Percentiles rank a stretch among this genome's conserved stretches.
Evolutionary conservation across 2,797 vertebrate species (phyloP).

Genomic region (Acrocephalus scirpaceus): DNA sequence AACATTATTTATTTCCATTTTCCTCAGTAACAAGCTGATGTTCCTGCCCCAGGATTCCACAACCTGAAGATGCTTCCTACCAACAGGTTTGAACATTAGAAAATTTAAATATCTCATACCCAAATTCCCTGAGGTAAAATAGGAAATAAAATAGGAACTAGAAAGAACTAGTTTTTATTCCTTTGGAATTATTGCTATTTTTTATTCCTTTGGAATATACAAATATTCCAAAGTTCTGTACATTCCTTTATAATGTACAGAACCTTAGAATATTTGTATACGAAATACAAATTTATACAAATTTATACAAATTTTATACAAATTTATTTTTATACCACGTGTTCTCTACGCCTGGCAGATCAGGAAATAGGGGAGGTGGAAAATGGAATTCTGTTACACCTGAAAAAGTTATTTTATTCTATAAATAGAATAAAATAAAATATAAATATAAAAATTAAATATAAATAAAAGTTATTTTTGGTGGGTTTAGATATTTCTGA

Average conservation of each 20-base stretch:
- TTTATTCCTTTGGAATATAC: too few relatives aligned
- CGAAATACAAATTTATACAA: background rate
- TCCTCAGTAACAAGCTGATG: background rate
- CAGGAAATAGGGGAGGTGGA: background rate
- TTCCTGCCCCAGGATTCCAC: background rate
- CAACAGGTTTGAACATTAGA: background rate
- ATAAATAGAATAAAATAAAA: too few relatives aligned
- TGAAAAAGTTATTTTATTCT: background rate
- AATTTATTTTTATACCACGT: background rate
- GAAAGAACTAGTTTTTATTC: background rate
- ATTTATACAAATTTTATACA: background rate
- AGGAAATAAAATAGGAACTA: background rate
- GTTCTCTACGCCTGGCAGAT: background rate
- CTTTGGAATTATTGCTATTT: too few relatives aligned
- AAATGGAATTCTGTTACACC: background rate
- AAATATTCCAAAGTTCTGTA: too few relatives aligned
- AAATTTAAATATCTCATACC: background rate
- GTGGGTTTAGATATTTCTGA: background rate
- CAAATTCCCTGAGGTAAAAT: background rate
- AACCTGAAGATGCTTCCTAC: fast-evolving
- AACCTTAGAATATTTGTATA: background rate
- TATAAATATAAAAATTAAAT: too few relatives aligned
- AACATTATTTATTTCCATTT: background rate
- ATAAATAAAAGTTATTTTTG: background rate
- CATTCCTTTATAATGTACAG: too few relatives aligned